These are phyloP conservation scores for Eleutherodactylus coqui DNA, from an alignment of 2,797 vertebrate species.

Conservation along the genomic window DNA sequence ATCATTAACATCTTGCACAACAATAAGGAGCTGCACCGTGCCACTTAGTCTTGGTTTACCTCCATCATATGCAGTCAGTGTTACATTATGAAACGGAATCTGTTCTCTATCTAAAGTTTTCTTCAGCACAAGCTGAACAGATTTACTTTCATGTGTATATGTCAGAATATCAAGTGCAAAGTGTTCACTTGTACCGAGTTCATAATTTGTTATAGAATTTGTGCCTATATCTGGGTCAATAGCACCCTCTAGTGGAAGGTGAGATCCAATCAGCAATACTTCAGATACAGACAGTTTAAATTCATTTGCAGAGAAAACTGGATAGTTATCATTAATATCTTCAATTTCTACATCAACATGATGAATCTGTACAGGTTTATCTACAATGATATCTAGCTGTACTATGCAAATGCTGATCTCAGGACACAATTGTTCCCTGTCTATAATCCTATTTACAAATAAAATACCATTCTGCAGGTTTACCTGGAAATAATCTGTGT, in stretches of 20 bases:
- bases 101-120: constrained; percentile 69
- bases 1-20: constrained; percentile 67
- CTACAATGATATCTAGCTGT: constrained; percentile 73
- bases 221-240: constrained; percentile 65
- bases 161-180: constrained; percentile 66
- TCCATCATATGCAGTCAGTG: constrained; percentile 67
- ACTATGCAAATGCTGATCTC: constrained; percentile 71
- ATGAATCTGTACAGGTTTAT: constrained; percentile 73
- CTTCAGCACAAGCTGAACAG: constrained; percentile 66
- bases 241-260: constrained; percentile 64
- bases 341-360: constrained; percentile 68
- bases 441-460: constrained; percentile 74
- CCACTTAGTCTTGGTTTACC: constrained; percentile 65
- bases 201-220: constrained; percentile 66
- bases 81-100: constrained; percentile 55
- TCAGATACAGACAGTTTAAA: constrained; percentile 71
- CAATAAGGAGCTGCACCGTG: constrained; percentile 56
- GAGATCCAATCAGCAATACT: constrained; percentile 62
- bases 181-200: constrained; percentile 66
- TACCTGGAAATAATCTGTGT: constrained; percentile 72
- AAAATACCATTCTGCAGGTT: constrained; percentile 75
- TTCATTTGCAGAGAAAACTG: constrained; percentile 61
- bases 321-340: constrained; percentile 69
- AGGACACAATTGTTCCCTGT: constrained; percentile 76
- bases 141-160: constrained; percentile 59